phyloP scores from a whole-genome alignment of 2,113 vertebrate genomes.

The Chloebia gouldiae region DNA sequence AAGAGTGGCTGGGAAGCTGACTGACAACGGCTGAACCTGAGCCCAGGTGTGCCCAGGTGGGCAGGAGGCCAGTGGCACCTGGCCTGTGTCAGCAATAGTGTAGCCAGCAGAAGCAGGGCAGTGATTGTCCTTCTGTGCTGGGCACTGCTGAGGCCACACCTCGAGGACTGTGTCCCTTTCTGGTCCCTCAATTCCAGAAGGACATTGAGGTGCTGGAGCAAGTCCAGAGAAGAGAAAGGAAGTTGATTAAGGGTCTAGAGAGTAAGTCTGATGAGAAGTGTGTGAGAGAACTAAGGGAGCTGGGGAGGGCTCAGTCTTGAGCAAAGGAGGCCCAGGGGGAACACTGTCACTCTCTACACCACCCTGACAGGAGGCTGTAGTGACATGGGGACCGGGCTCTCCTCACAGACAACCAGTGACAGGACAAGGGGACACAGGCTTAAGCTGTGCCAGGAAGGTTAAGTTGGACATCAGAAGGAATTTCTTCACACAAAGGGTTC shows the following conservation, averaged over 20 bases:
- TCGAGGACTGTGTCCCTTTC: background rate
- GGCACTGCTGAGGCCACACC: background rate
- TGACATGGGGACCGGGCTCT: background rate
- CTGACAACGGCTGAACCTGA: accelerated
- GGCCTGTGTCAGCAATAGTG: background rate
- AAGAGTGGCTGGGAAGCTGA: background rate
- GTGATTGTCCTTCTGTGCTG: too few species aligned
- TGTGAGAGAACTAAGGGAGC: background rate
- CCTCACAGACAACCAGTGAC: background rate
- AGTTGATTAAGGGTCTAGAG: background rate
- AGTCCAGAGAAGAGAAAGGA: background rate
- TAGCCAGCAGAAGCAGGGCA: background rate
- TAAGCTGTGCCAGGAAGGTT: background rate
- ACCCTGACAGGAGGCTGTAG: background rate
- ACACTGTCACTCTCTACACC: background rate
- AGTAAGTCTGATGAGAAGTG: background rate
- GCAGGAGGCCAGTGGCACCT: background rate
- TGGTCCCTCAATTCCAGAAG: background rate
- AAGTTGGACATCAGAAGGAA: background rate
- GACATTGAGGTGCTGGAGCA: background rate
- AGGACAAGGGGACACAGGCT: background rate
- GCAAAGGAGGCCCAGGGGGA: background rate
- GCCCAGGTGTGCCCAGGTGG: background rate
- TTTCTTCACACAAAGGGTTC: background rate
- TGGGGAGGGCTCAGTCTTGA: background rate